phyloP scores from a whole-genome alignment of 1,140 invertebrate genomes.

The Eupristina koningsbergeri region DNA sequence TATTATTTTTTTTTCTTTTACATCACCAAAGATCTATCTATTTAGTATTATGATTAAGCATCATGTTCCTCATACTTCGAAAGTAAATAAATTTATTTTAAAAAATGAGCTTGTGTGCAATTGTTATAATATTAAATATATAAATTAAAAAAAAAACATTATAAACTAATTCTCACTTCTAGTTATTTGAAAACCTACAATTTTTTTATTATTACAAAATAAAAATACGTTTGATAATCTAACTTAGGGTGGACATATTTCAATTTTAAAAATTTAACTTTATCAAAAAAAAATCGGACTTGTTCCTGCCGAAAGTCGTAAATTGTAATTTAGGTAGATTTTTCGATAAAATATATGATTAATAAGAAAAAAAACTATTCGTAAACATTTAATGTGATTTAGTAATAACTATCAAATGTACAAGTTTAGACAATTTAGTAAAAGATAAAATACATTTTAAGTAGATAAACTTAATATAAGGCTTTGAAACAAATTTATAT shows the following conservation, averaged over 20 bases:
- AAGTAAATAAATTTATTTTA: not conserved
- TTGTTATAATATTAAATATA: slow-evolving; percentile 11
- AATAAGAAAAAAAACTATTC: slow-evolving; percentile 22
- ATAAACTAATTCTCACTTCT: too few relatives aligned
- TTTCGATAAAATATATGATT: slow-evolving; percentile 26
- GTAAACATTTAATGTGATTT: slow-evolving; percentile 62
- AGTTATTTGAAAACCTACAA: not conserved
- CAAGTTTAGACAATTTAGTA: slow-evolving; percentile 31
- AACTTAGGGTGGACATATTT: slow-evolving; percentile 40
- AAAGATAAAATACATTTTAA: too few relatives aligned
- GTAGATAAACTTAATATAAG: too few relatives aligned
- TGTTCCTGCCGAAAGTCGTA: slow-evolving; percentile 48
- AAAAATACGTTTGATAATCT: slow-evolving; percentile 15
- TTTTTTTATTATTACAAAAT: not conserved
- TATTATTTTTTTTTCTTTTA: too few relatives aligned
- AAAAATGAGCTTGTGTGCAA: slow-evolving; percentile 34
- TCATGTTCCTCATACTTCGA: slow-evolving; percentile 18
- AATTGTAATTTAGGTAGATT: slow-evolving; percentile 44
- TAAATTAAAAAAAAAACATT: not conserved
- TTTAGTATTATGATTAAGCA: slow-evolving; percentile 10
- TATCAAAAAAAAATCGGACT: slow-evolving; percentile 27
- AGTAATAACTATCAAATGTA: slow-evolving; percentile 67
- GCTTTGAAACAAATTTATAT: too few relatives aligned
- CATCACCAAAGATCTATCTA: too few relatives aligned
- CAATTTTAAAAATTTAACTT: slow-evolving; percentile 21